Base-by-base conservation (phyloP, 2,888 invertebrate species). In the Tortrix viridana region DNA sequence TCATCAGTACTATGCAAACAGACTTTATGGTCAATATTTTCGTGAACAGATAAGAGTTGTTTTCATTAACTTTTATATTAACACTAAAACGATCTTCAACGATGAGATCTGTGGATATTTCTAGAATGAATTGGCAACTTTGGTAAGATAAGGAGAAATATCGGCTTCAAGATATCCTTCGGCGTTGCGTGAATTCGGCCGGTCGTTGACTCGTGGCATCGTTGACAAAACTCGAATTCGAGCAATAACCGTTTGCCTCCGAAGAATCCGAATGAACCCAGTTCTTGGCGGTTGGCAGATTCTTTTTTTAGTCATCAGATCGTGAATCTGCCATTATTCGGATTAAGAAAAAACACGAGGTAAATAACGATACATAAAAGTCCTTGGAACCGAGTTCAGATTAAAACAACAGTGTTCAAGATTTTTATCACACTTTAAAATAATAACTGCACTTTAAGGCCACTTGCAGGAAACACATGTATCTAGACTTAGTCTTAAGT, bases 301-400 rank as follows among this genome's bases (percentile, higher is more conserved):
- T 59, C 78, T 86, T 84, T 74, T 84, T 80, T 80, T 85, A 86
- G 77, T 76, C 66, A 74, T 79, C 81, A 80, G 77, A 80, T 77
- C 71, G 60, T 58, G 65, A 68, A 71, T 74, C 76, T 69, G 70
- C 73, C 61, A 75, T 72, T 74, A 71, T 73, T 70, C 62, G 67
- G 69, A 75, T 71, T 70, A 73, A 75, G 73, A 77, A 77, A 74
- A 79, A 72, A 67, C 52, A 60, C 49, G 49, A 52, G 49, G 46
- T 32, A 32, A 32, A 32, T 32, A 32, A 32, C 32, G 26, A 26
- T 26, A 26, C 6, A 26, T 7, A 26, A 26, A 9, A 2, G 5
- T 1, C 2, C 37, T 44, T 44, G 53, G 41, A 38, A 19, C 26
- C 46, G n/a, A 46, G 43, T 37, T 61, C 50, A 38, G 22, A 55